phyloP scores from a whole-genome alignment of 2,888 invertebrate species.

The Lacanobia wlatinum region DNA sequence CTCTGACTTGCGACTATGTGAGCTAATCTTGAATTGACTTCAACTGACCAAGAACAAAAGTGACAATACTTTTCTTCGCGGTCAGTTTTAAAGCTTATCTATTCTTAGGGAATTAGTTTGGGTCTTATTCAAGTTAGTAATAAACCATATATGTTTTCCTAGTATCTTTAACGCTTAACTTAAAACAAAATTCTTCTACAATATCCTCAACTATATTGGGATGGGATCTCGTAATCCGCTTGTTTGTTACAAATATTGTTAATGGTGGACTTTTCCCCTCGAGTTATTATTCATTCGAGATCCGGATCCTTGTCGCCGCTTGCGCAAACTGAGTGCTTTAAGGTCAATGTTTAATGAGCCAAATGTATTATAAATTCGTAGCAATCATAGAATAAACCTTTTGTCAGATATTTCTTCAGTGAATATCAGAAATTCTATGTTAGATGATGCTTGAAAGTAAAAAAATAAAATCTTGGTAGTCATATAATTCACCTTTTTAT shows the following conservation, averaged over 20 bases:
- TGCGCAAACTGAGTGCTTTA: constrained; percentile 68
- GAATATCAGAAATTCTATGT: background rate
- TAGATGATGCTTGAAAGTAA: background rate
- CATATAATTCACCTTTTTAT: no score
- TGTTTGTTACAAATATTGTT: constrained; percentile 77
- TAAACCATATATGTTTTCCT: background rate
- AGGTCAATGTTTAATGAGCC: constrained; percentile 76
- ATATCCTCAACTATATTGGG: constrained; percentile 61
- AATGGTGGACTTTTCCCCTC: constrained; percentile 67
- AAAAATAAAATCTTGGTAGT: background rate
- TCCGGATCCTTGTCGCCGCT: constrained; percentile 70
- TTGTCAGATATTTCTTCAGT: background rate
- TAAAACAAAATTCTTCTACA: constrained; percentile 67
- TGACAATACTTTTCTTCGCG: background rate
- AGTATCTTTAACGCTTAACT: no score
- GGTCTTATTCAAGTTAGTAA: background rate
- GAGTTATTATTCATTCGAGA: constrained; percentile 73
- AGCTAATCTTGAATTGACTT: background rate
- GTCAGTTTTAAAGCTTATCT: background rate
- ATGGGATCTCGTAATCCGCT: constrained; percentile 74
- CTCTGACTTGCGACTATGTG: no score
- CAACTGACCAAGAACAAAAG: background rate
- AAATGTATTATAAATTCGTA: constrained; percentile 57
- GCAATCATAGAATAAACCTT: background rate
- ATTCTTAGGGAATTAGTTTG: background rate